These are phyloP conservation scores for Pachypanchax playfairii DNA, from an alignment of 2,113 vertebrate genomes.

Conservation along the genomic window DNA sequence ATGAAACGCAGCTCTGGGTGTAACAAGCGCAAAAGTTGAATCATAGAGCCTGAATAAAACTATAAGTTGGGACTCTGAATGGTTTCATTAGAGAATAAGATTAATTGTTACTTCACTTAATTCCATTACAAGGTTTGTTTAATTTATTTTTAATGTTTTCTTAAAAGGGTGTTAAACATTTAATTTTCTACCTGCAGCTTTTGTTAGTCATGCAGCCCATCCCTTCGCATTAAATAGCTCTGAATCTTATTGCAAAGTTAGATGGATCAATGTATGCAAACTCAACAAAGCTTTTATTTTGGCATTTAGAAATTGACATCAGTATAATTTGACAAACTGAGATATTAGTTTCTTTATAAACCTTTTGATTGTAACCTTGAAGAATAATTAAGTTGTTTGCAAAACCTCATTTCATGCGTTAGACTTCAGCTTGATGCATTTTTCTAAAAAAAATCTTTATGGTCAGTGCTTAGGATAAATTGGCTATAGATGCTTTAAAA, in stretches of 20 bases:
- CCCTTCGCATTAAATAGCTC: neutral
- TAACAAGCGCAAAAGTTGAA: slow-evolving; percentile 27
- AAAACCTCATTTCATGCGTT: too few species aligned
- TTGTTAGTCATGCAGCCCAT: neutral
- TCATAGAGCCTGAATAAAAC: slow-evolving; percentile 14
- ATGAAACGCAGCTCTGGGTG: slow-evolving; percentile 54
- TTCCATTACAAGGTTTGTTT: neutral
- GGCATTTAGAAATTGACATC: neutral
- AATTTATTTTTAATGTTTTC: neutral
- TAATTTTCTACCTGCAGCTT: neutral
- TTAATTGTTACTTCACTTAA: neutral
- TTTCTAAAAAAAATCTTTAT: too few species aligned
- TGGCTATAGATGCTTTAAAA: too few species aligned
- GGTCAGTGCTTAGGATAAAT: too few species aligned
- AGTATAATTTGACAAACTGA: neutral
- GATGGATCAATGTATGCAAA: slow-evolving; percentile 3
- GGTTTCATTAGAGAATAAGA: neutral
- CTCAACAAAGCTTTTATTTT: slow-evolving; percentile 4
- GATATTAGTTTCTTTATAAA: too few species aligned
- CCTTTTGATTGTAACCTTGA: too few species aligned
- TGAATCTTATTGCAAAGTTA: neutral
- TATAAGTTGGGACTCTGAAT: neutral
- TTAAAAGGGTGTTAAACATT: neutral
- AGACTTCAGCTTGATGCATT: too few species aligned
- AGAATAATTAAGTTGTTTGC: too few species aligned